Percentiles rank a stretch among this genome's conserved stretches.
Evolutionary conservation across 2,888 invertebrate species (phyloP).

Genomic region (Leuctra nigra): DNA sequence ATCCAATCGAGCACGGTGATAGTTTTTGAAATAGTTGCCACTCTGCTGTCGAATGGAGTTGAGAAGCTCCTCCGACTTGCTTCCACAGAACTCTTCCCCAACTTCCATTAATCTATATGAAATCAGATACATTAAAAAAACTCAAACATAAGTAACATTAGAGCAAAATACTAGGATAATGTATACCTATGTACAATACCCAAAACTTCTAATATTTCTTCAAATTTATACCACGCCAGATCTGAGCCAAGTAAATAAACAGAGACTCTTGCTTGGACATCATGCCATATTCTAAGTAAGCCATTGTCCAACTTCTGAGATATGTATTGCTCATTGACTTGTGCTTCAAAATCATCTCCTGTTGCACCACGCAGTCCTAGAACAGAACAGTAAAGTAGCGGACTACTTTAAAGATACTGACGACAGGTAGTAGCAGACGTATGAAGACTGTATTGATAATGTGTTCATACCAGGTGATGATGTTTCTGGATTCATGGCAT

Average conservation of each 20-base stretch:
- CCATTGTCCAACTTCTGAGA: slow-evolving; percentile 86
- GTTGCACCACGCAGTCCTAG: slow-evolving; percentile 24
- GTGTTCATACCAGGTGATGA: slow-evolving; percentile 26
- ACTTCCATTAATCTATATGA: slow-evolving; percentile 78
- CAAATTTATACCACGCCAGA: slow-evolving; percentile 81
- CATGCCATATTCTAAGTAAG: slow-evolving; percentile 82
- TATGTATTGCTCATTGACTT: slow-evolving; percentile 68
- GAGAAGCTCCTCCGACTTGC: slow-evolving; percentile 78
- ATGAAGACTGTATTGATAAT: no score
- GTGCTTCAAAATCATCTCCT: slow-evolving; percentile 50
- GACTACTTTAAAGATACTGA: no score
- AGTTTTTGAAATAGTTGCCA: slow-evolving; percentile 80
- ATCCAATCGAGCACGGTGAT: slow-evolving; percentile 81
- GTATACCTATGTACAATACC: no score
- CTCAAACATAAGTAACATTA: background rate
- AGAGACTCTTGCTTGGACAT: slow-evolving; percentile 86
- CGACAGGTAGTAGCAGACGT: no score
- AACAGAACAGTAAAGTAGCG: no score
- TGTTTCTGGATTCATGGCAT: slow-evolving; percentile 44
- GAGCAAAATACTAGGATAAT: background rate
- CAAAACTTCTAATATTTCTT: slow-evolving; percentile 90
- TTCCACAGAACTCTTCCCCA: slow-evolving; percentile 84
- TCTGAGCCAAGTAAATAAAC: slow-evolving; percentile 72
- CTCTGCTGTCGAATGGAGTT: slow-evolving; percentile 84
- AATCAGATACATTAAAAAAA: no score